These are phyloP conservation scores for Pangasius krempfi DNA, from an alignment of 2,797 vertebrate species.

Conservation along the genomic window DNA sequence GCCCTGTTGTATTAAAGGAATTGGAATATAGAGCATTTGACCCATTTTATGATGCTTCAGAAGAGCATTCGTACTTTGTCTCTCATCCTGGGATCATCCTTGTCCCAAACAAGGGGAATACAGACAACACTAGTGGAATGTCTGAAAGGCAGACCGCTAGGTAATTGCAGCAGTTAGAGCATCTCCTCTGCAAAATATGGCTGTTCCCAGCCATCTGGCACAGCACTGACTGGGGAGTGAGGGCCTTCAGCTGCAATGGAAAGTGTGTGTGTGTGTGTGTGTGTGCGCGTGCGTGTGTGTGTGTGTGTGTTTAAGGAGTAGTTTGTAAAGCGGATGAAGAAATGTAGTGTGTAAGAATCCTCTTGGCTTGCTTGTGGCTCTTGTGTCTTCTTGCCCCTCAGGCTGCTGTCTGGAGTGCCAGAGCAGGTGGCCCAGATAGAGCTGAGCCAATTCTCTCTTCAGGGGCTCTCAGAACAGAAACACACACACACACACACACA, in stretches of 20 bases:
- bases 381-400: constrained; percentile 32
- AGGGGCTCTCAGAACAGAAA: constrained; percentile 9
- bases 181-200: constrained; percentile 67
- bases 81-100: background rate
- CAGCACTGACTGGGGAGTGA: constrained; percentile 52
- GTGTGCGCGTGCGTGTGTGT: constrained; percentile 10
- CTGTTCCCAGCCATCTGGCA: constrained; percentile 76
- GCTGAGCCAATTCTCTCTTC: constrained; percentile 28
- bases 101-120: constrained; percentile 23
- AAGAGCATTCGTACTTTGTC: background rate
- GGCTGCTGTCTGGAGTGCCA: constrained; percentile 39
- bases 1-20: background rate
- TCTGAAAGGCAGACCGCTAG: constrained; percentile 63
- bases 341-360: constrained; percentile 43
- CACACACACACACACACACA: constrained; percentile 23
- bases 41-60: background rate
- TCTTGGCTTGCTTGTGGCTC: constrained; percentile 39
- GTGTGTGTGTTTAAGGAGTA: constrained; percentile 41
- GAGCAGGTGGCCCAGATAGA: constrained; percentile 35
- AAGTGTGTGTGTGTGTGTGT: constrained; percentile 28
- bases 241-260: constrained; percentile 49
- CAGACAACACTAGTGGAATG: constrained; percentile 42
- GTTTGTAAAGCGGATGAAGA: constrained; percentile 30
- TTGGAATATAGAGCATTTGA: background rate
- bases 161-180: constrained; percentile 67